Percentiles rank a stretch among this genome's conserved stretches.
These are phyloP conservation scores for Rhadinocentrus ornatus DNA, from an alignment of 2,797 vertebrate genomes.

Conservation along the genomic window DNA sequence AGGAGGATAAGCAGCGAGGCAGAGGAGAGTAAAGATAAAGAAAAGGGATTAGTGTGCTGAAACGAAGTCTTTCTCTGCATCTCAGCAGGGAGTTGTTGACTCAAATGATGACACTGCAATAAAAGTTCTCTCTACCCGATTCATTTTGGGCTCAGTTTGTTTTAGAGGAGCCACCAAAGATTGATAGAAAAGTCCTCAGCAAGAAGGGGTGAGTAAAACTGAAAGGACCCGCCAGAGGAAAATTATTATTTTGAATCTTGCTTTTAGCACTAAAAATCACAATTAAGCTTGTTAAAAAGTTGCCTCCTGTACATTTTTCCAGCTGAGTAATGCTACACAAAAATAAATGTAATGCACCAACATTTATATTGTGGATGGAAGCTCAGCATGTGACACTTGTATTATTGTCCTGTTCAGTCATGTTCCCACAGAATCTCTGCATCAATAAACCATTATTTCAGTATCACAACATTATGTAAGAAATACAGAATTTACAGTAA, in stretches of 20 bases:
- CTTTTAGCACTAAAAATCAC: not conserved
- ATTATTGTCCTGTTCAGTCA: not conserved
- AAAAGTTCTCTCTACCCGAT: constrained; percentile 48
- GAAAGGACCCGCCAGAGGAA: not conserved
- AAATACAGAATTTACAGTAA: not conserved
- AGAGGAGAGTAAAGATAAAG: constrained; percentile 40
- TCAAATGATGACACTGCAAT: constrained; percentile 66
- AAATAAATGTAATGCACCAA: not conserved
- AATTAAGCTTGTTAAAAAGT: too few relatives aligned
- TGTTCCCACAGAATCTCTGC: too few relatives aligned
- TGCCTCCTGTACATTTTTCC: too few relatives aligned
- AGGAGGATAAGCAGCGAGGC: constrained; percentile 21
- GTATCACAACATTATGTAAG: not conserved
- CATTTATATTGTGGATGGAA: not conserved
- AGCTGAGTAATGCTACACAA: too few relatives aligned
- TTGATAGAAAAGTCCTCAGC: constrained; percentile 7
- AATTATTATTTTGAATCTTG: not conserved
- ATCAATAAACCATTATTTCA: too few relatives aligned
- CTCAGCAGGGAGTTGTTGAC: constrained; percentile 45
- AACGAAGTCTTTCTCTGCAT: constrained; percentile 35
- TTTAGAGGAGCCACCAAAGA: constrained; percentile 47
- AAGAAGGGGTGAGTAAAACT: not conserved
- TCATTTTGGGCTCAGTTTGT: constrained; percentile 61
- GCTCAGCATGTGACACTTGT: not conserved
- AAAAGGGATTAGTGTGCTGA: constrained; percentile 28